Evolutionary conservation across 2,797 vertebrate genomes (phyloP).

Genomic region (Pipistrellus pipistrellus): DNA sequence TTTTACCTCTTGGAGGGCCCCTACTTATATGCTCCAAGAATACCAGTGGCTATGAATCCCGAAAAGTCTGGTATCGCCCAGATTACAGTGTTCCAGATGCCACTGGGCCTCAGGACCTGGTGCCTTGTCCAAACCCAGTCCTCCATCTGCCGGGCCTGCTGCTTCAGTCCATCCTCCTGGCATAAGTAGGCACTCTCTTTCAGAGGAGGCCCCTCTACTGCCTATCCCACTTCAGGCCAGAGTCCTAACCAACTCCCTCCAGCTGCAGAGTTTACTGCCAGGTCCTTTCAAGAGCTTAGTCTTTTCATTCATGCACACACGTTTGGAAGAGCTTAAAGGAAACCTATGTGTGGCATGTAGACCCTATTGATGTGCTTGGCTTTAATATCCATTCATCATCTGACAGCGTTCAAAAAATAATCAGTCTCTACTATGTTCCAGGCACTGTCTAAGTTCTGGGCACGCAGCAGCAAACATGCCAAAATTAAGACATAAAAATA

Average conservation of each 20-base stretch:
- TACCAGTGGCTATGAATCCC: constrained; percentile 15
- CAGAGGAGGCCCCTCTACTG: background rate
- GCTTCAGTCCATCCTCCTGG: background rate
- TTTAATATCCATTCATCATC: constrained; percentile 1
- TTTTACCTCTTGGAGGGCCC: background rate
- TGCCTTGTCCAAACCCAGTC: background rate
- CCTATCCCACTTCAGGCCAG: background rate
- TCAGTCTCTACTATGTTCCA: background rate
- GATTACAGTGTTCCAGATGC: background rate
- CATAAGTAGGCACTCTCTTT: background rate
- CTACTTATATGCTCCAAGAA: background rate
- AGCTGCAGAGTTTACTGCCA: background rate
- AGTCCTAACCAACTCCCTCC: background rate
- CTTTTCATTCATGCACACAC: background rate
- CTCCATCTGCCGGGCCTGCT: background rate
- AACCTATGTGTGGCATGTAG: background rate
- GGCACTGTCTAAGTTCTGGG: background rate
- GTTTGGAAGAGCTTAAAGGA: background rate
- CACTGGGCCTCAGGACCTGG: background rate
- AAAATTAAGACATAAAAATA: background rate
- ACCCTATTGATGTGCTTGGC: background rate
- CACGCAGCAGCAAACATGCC: background rate
- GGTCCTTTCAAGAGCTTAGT: background rate
- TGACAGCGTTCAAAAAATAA: background rate
- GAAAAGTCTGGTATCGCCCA: background rate